Base-by-base conservation (phyloP, 2,888 invertebrate genomes). In the Macrosoma leucophasiata region DNA sequence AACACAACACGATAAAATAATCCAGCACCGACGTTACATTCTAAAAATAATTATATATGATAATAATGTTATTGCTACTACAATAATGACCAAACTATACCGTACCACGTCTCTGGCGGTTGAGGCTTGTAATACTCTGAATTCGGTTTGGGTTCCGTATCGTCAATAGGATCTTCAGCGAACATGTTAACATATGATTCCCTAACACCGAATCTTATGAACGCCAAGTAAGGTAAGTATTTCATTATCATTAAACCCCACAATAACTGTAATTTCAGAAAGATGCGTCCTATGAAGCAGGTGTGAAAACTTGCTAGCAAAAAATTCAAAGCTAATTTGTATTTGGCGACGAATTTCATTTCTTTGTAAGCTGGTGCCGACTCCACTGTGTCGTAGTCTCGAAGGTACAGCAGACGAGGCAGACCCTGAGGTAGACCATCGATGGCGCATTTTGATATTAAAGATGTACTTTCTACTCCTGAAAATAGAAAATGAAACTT, bases 211-310 rank as follows among this genome's bases (percentile, higher is more conserved):
- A 87, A 92, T 20, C 74, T 82, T 52, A 86, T 86, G 64, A 90
- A 89, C 0, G 91, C 91, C 23, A 92, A 51, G 46, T 89, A 89
- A 0, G 94, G 93, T 52, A 88, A 89, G 32, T 89, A 86, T 46
- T 87, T 87, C 63, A 90, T 88, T 0, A 92, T 57, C 43, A 87
- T 85, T 10, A 92, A 58, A 11, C 86, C 77, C 1, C 89, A 53
- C 52, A 78, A 74, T 58, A 89, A 88, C 29, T 88, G 76, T 13
- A 73, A 58, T 57, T 92, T 93, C 29, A 90, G 85, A 49, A 88
- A 87, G 23, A 84, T 63, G 6, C 91, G 84, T 10, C 90, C 87
- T 29, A 88, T 52, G 35, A 50, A 62, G 8, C 78, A 85, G 5
- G 67, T 62, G 50, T 87, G 81, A 5, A 87, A 41, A 0, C 33